Percentiles rank a stretch among this genome's conserved stretches.
These are phyloP conservation scores for Operophtera brumata DNA, from an alignment of 2,888 invertebrate species.

Conservation along the genomic window DNA sequence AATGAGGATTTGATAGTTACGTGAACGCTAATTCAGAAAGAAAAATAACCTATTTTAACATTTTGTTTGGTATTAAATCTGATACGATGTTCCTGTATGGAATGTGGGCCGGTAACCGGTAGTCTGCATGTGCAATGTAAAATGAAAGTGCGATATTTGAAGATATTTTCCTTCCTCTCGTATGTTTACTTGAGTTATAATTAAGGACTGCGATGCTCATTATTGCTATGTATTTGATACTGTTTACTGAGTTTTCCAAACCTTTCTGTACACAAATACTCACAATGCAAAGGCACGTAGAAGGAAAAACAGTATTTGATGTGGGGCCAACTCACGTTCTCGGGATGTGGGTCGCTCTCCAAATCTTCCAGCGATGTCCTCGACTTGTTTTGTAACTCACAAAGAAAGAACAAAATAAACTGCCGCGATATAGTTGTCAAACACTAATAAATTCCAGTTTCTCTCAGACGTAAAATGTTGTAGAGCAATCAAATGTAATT, in stretches of 20 bases:
- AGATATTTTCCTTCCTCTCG: background rate
- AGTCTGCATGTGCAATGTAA: too few relatives aligned
- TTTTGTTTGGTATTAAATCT: background rate
- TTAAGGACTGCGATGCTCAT: background rate
- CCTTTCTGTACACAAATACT: conserved; percentile 27
- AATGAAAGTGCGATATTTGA: conserved; percentile 26
- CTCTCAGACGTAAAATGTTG: background rate
- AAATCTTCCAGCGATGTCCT: conserved; percentile 26
- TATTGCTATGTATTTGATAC: background rate
- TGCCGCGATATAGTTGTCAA: background rate
- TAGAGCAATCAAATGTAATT: conserved; percentile 3
- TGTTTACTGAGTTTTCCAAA: conserved; percentile 6
- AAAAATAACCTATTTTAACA: background rate
- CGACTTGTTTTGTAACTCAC: conserved; percentile 13
- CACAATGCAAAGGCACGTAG: conserved; percentile 37
- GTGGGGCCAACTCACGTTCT: conserved; percentile 65
- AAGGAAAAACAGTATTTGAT: conserved; percentile 58
- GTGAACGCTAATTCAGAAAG: background rate
- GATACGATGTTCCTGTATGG: background rate
- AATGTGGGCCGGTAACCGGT: conserved; percentile 6
- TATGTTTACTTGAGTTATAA: background rate
- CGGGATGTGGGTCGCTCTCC: conserved; percentile 46
- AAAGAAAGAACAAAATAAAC: conserved; percentile 10
- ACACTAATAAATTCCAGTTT: background rate
- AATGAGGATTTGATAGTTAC: background rate